Percentiles rank a stretch among this genome's conserved stretches.
Evolutionary conservation across 2,797 vertebrate species (phyloP).

Genomic region (Semotilus atromaculatus): DNA sequence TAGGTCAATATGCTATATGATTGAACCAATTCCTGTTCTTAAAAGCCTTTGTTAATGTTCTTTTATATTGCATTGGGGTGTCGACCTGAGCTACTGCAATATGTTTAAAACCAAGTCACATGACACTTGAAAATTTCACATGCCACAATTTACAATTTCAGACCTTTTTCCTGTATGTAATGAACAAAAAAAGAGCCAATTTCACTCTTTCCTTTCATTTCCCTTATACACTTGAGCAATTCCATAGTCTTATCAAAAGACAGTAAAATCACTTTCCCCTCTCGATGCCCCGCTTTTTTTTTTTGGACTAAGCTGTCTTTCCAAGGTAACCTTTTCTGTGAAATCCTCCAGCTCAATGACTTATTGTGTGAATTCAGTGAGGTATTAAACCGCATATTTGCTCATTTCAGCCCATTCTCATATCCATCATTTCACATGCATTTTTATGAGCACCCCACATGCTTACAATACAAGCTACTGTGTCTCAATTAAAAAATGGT

Average conservation of each 20-base stretch:
- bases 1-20: not conserved
- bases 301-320: constrained; percentile 52
- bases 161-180: constrained; percentile 37
- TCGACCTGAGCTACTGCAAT: constrained; percentile 3
- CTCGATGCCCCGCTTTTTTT: constrained; percentile 21
- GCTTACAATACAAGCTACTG: constrained; percentile 37
- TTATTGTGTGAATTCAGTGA: constrained; percentile 54
- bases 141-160: constrained; percentile 47
- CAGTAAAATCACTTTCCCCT: too few species aligned
- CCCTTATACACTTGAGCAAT: constrained; percentile 39
- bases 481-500: constrained; percentile 38
- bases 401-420: constrained; percentile 43
- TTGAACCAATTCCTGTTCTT: not conserved
- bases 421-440: constrained; percentile 37
- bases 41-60: not conserved
- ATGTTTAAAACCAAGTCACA: not conserved
- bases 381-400: constrained; percentile 56
- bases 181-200: constrained; percentile 16
- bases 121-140: constrained; percentile 34
- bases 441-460: constrained; percentile 42
- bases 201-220: constrained; percentile 32
- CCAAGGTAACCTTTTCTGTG: constrained; percentile 51
- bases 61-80: not conserved
- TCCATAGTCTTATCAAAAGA: constrained; percentile 49
- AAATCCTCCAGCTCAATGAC: constrained; percentile 49